Conservation (phyloP, 2,888 invertebrate species). For the Cheilosia grossa region DNA sequence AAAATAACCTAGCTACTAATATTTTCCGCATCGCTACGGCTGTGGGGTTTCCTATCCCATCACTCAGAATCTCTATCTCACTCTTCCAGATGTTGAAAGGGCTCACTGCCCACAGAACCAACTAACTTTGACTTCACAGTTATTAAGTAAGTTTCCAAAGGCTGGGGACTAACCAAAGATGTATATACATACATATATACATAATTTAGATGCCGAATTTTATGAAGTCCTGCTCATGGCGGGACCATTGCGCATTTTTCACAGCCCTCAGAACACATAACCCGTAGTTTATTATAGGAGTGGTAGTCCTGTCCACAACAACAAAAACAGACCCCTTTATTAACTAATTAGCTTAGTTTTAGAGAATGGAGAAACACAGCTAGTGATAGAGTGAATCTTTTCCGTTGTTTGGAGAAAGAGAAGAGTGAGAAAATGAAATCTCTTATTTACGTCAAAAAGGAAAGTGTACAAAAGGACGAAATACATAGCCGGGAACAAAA, state of each 20-base stretch:
- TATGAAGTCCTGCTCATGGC: conserved; percentile 25
- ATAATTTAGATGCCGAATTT: conserved; percentile 40
- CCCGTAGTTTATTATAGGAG: conserved; percentile 16
- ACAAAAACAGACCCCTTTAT: conserved; percentile 49
- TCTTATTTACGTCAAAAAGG: conserved; percentile 41
- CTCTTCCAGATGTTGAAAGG: background rate
- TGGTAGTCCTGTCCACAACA: conserved; percentile 6
- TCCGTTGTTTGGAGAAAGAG: conserved; percentile 39
- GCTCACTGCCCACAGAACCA: background rate
- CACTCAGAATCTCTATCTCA: background rate
- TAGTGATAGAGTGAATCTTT: conserved; percentile 21
- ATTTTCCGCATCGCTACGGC: background rate
- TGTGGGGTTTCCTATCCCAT: background rate
- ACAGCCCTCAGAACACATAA: background rate
- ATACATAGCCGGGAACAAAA: conserved; percentile 25
- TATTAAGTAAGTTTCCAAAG: conserved; percentile 42
- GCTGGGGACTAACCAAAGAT: background rate
- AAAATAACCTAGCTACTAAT: background rate
- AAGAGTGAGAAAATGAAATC: conserved; percentile 53
- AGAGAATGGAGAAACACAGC: conserved; percentile 16
- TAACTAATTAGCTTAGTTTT: conserved; percentile 58
- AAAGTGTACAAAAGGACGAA: conserved; percentile 18
- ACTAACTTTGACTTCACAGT: conserved; percentile 35
- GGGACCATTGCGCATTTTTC: conserved; percentile 33
- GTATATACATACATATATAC: conserved; percentile 7